Base-by-base conservation (phyloP, 2,797 vertebrate genomes). In the Eurystomus glaucurus region DNA sequence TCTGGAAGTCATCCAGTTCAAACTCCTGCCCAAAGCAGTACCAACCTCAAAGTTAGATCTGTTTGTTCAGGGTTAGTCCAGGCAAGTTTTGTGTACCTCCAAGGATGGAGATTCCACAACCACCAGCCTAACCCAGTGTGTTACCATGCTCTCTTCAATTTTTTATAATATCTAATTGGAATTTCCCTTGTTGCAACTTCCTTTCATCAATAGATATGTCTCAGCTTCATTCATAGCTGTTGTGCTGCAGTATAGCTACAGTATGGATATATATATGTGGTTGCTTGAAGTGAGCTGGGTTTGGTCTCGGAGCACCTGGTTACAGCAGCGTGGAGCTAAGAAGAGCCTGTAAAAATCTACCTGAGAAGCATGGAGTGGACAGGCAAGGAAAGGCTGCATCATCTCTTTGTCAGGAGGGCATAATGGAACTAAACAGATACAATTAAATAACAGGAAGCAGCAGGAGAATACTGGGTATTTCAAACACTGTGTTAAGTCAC, bases 401-500 rank as follows among this genome's bases (percentile, higher is more conserved):
- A 84, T 75, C 57, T 82, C 58, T 80, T 84, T 82, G 75, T 95
- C 46, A 76, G 65, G 54, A 76, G 26, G 25, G 26, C 13, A 31
- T 82, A 87, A 91, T 72, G 55, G 81, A 43, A 58, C 54, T 91
- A 48, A 85, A 51, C 2, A 1, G 70, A 46, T 48, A 75, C 12
- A 84, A 71, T 89, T 92, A 84, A 79, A 33, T 83, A 76, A 79
- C 4, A 71, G 41, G 58, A n/a, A 62, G 46, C 31, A 41, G 25
- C 8, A 58, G 50, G 64, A 85, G 77, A 81, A 33, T 43, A 37
- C 3, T 26, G 50, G 37, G 20, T 71, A 17, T 71, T 76, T 91
- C 58, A 82, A 79, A 54, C 54, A 37, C 66, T 69, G 15, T 23
- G 58, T 57, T 91, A 86, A 95, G 69, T 87, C 78, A 72, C 58